Percentiles rank a stretch among this genome's conserved stretches.
Conservation (phyloP, 64 coral and sea anemone genomes). For the Anthopleura sola region DNA sequence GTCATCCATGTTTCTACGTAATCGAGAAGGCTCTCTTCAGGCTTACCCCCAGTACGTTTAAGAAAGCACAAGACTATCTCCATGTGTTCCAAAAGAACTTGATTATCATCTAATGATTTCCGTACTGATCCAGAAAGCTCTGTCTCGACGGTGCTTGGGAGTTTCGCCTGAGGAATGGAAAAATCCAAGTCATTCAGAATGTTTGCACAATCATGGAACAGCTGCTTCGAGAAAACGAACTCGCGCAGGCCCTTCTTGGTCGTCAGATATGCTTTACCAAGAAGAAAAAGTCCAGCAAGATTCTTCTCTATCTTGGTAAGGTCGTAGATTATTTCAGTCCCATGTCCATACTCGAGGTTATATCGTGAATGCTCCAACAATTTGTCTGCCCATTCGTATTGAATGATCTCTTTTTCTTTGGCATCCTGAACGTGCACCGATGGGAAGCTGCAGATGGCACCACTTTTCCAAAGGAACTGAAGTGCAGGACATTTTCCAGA, state of each 20-base stretch:
- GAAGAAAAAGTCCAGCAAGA: slow-evolving; percentile 54
- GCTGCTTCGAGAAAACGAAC: slow-evolving; percentile 85
- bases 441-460: slow-evolving; percentile 19
- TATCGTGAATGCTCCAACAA: slow-evolving; percentile 71
- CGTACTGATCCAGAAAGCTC: slow-evolving; percentile 45
- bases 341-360: slow-evolving; percentile 83
- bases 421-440: slow-evolving; percentile 77
- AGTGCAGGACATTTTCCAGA: slow-evolving; percentile 65
- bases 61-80: slow-evolving; percentile 86
- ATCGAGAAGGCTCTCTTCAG: slow-evolving; percentile 46
- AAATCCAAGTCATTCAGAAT: slow-evolving; percentile 74
- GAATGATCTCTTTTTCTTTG: slow-evolving; percentile 85
- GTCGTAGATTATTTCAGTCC: slow-evolving; percentile 72
- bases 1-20: slow-evolving; percentile 74
- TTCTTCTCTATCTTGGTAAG: slow-evolving; percentile 80
- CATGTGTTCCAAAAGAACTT: slow-evolving; percentile 76
- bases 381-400: slow-evolving; percentile 73
- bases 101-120: slow-evolving; percentile 49
- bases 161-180: slow-evolving; percentile 60
- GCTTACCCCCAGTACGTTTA: slow-evolving; percentile 51
- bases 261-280: slow-evolving; percentile 79
- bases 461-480: slow-evolving; percentile 44
- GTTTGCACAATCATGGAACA: slow-evolving; percentile 75
- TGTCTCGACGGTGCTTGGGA: slow-evolving; percentile 34
- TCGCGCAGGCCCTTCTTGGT: slow-evolving; percentile 34